Percentiles rank a stretch among this genome's conserved stretches.
These are phyloP conservation scores for Aphelenchoides besseyi DNA, from an alignment of 1,140 invertebrate species.

Conservation along the genomic window DNA sequence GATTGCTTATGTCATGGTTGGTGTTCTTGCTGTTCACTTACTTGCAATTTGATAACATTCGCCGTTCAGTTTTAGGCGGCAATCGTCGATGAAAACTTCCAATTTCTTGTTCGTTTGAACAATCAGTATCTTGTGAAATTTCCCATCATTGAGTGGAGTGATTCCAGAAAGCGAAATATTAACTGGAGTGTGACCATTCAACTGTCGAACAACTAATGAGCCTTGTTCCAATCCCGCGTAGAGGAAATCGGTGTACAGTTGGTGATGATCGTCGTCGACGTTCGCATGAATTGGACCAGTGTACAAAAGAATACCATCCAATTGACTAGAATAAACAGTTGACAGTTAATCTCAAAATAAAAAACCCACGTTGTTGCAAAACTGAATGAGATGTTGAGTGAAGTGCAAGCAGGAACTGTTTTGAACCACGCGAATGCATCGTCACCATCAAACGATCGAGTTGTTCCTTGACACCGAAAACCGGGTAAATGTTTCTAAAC, in stretches of 20 bases:
- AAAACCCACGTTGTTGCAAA: slow-evolving; percentile 49
- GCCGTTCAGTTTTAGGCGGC: slow-evolving; percentile 20
- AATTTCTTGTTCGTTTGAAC: slow-evolving; percentile 54
- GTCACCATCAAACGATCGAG: slow-evolving; percentile 51
- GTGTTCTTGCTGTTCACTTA: not conserved
- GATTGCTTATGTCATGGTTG: slow-evolving; percentile 6
- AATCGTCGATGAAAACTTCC: slow-evolving; percentile 52
- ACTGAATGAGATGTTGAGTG: slow-evolving; percentile 56
- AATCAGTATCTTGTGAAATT: slow-evolving; percentile 53
- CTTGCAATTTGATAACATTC: slow-evolving; percentile 16
- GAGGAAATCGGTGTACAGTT: not conserved
- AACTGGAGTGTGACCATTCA: slow-evolving; percentile 16
- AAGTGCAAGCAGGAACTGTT: slow-evolving; percentile 61
- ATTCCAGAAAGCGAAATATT: slow-evolving; percentile 6
- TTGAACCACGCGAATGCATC: slow-evolving; percentile 61
- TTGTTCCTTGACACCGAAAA: slow-evolving; percentile 59
- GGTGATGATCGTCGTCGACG: not conserved
- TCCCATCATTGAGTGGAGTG: slow-evolving; percentile 45
- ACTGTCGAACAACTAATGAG: slow-evolving; percentile 11
- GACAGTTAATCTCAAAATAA: slow-evolving; percentile 27
- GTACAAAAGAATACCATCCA: slow-evolving; percentile 49
- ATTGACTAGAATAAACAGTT: slow-evolving; percentile 26
- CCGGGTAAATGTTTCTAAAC: slow-evolving; percentile 53
- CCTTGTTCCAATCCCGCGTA: slow-evolving; percentile 17
- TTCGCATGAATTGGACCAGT: slow-evolving; percentile 38